Conservation (phyloP, 1,140 invertebrate species). For the Calosoma granatense region DNA sequence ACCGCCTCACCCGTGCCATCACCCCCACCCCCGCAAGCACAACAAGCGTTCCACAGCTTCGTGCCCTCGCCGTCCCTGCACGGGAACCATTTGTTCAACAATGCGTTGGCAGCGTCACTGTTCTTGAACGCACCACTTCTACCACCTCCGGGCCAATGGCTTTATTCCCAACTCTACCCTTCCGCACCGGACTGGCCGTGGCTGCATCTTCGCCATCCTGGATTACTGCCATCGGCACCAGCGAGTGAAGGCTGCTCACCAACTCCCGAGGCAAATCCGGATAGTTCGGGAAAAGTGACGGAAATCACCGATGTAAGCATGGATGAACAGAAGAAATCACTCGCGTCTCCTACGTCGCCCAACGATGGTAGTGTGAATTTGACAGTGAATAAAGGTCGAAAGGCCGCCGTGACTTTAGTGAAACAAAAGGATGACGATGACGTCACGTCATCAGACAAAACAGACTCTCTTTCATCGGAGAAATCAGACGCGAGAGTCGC, state of each 20-base stretch:
- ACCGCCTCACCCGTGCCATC: constrained; percentile 48
- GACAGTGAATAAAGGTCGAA: constrained; percentile 24
- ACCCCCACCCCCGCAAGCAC: constrained; percentile 41
- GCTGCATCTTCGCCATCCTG: constrained; percentile 41
- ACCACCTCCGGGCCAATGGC: constrained; percentile 61
- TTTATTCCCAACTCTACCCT: constrained; percentile 58
- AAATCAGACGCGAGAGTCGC: constrained; percentile 24
- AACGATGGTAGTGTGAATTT: constrained; percentile 28
- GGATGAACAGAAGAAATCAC: constrained; percentile 13
- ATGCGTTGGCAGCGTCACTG: constrained; percentile 54
- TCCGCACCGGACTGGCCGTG: constrained; percentile 48
- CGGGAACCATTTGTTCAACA: constrained; percentile 46
- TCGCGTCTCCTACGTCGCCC: constrained; percentile 11
- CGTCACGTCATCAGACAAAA: constrained; percentile 33
- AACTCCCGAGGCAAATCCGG: constrained; percentile 25
- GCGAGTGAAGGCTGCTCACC: constrained; percentile 34
- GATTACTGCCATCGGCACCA: constrained; percentile 33
- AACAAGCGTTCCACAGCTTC: constrained; percentile 34
- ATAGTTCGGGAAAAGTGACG: constrained; percentile 27
- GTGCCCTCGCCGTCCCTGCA: constrained; percentile 33
- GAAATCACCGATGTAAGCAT: constrained; percentile 25
- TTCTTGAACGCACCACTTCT: constrained; percentile 59
- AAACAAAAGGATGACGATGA: constrained; percentile 29
- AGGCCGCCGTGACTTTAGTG: constrained; percentile 28
- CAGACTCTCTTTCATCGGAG: constrained; percentile 25